Base-by-base conservation (phyloP, 2,797 vertebrate species). In the Vireo griseus region DNA sequence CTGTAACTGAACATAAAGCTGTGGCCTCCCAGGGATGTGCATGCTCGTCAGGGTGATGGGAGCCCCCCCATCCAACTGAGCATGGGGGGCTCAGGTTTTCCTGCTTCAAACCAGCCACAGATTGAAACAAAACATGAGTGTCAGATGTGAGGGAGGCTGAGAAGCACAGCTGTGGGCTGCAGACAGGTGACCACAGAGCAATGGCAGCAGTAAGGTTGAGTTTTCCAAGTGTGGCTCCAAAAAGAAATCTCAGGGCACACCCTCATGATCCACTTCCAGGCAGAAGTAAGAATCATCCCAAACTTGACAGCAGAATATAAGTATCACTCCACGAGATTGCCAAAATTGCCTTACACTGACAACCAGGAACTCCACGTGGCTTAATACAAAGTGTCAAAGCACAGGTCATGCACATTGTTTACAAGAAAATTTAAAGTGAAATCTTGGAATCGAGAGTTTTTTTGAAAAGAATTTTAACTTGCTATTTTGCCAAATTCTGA, bases 261-360 rank as follows among this genome's bases (percentile, higher is more conserved):
- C 4, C 9, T 55, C 0, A 0, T 0, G 0, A 42, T 39, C 18
- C 22, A 42, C 16, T 48, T 67, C 21, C 29, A 52, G 0, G 3
- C 11, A 74, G 39, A 10, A 83, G 78, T 13, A 13, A 48, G 40
- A 48, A 61, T 45, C 33, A 67, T n/a, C 16, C 12, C 47, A 77
- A 74, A 55, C 6, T 14, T n/a, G 55, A 37, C 16, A 79, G 35
- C 18, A 69, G 26, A 71, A 14, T 21, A 25, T 1, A 26, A 20
- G 5, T 29, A 62, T 40, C 31, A 12, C 14, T 11, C 48, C 37
- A 66, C 28, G 7, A 66, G 31, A 79, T 4, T 48, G 40, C 33
- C 22, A 59, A 25, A 80, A 74, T 1, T 10, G 54, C 68, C n/a
- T 37, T 40, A 19, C 26, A 45, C 67, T 51, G 31, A 58, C 55